These are phyloP conservation scores for Clarias batrachus DNA, from an alignment of 2,113 vertebrate genomes.

Conservation along the genomic window DNA sequence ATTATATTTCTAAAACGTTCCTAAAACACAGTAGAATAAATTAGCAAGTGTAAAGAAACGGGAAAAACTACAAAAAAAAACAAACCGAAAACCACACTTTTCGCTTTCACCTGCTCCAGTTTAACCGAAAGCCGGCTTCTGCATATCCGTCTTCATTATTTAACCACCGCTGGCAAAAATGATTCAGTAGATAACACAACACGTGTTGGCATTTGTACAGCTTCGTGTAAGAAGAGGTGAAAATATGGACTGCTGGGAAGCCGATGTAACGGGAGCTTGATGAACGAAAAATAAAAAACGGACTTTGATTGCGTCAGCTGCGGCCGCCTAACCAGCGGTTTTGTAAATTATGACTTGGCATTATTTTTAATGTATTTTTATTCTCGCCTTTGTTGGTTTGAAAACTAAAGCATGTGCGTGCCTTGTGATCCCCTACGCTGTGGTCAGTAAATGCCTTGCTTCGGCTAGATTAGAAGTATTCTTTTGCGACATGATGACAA, in stretches of 20 bases:
- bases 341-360: neutral
- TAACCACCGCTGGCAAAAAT: conserved; percentile 12
- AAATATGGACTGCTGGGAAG: neutral
- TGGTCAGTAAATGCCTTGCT: neutral
- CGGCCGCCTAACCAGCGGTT: conserved; percentile 1
- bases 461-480: neutral
- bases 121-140: neutral
- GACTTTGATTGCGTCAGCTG: neutral
- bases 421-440: neutral
- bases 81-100: neutral
- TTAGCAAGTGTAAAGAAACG: neutral
- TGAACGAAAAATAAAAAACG: neutral
- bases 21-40: neutral
- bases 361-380: neutral
- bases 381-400: conserved; percentile 2
- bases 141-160: neutral
- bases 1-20: neutral
- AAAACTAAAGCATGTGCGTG: neutral
- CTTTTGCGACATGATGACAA: neutral
- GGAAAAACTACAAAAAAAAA: neutral
- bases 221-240: neutral
- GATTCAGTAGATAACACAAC: neutral
- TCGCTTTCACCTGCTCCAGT: neutral
- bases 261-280: conserved; percentile 8
- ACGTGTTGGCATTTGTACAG: neutral